Conservation (phyloP, 2,888 invertebrate species). For the Horisme vitalbata region DNA sequence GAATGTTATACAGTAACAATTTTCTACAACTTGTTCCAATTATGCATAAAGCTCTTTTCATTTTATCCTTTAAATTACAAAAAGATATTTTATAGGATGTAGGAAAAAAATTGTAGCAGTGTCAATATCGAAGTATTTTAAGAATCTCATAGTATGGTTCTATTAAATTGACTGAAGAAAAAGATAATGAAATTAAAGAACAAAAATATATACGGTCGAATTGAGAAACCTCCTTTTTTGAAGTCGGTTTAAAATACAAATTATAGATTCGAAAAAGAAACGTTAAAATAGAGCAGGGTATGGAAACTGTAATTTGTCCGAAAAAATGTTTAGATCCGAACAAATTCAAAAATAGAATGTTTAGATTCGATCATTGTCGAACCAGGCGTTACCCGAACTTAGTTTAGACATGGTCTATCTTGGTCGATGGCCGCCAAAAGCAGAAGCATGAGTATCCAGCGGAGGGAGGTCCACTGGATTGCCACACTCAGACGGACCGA, state of each 20-base stretch:
- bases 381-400: not conserved
- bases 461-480: conserved; percentile 59
- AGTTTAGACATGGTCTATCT: conserved; percentile 63
- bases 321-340: conserved; percentile 8
- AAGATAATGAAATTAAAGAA: too few relatives aligned
- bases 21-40: conserved; percentile 27
- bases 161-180: too few relatives aligned
- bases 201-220: too few relatives aligned
- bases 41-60: conserved; percentile 11
- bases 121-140: too few relatives aligned
- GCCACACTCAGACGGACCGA: conserved; percentile 72
- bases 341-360: conserved; percentile 25
- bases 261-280: conserved; percentile 26
- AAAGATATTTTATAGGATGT: not conserved
- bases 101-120: too few relatives aligned
- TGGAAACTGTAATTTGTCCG: conserved; percentile 4
- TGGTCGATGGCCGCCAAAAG: conserved; percentile 62
- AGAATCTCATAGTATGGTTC: too few relatives aligned
- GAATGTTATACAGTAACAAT: conserved; percentile 41
- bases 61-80: conserved; percentile 5
- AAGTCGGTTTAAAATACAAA: conserved; percentile 10
- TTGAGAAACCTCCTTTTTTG: too few relatives aligned
- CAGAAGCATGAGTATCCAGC: conserved; percentile 70
- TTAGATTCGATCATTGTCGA: conserved; percentile 54
- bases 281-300: conserved; percentile 19